phyloP scores from a whole-genome alignment of 2,113 vertebrate species.

The Lota lota region DNA sequence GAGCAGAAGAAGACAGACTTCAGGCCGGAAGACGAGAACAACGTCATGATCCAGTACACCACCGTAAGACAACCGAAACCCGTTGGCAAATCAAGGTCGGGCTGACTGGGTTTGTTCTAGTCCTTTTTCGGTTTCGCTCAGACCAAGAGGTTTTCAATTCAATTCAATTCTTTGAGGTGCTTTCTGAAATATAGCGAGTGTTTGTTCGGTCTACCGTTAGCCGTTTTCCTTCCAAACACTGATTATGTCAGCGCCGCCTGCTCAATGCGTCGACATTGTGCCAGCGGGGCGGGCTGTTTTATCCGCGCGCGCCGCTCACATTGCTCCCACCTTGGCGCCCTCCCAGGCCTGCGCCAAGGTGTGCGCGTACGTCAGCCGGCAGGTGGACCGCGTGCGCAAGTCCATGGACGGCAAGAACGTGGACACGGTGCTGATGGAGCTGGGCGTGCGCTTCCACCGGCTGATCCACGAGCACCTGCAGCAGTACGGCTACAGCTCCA shows the following conservation, averaged over 20 bases:
- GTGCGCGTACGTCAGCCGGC: constrained; percentile 89
- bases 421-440: constrained; percentile 92
- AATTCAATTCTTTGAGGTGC: too few species aligned
- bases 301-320: too few species aligned
- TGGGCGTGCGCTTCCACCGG: constrained; percentile 96
- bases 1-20: constrained; percentile 99
- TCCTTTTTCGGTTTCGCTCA: background rate
- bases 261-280: too few species aligned
- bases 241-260: too few species aligned
- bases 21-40: constrained; percentile 97
- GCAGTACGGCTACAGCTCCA: constrained; percentile 96
- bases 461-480: constrained; percentile 97
- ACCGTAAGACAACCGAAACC: constrained; percentile 75
- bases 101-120: background rate
- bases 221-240: too few species aligned
- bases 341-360: constrained; percentile 94
- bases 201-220: too few species aligned
- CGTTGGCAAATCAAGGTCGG: background rate
- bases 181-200: too few species aligned
- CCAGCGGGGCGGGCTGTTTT: too few species aligned
- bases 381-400: constrained; percentile 92
- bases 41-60: constrained; percentile 96
- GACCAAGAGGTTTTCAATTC: too few species aligned
- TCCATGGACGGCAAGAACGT: constrained; percentile 99
- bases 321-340: background rate